phyloP scores from a whole-genome alignment of 1,140 invertebrate species.

The Lepidurus arcticus region DNA sequence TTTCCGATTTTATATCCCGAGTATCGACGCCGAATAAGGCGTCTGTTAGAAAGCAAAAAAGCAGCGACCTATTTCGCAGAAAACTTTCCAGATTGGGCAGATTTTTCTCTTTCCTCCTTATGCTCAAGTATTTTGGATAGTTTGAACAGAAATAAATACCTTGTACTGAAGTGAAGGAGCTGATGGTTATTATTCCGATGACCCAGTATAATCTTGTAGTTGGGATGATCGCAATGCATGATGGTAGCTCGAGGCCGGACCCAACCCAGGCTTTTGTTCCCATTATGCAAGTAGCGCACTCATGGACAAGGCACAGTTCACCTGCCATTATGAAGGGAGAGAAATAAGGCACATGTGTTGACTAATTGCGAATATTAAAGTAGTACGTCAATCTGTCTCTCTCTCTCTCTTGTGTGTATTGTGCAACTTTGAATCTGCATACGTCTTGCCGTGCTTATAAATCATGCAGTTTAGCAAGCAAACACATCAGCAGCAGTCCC shows the following conservation, averaged over 20 bases:
- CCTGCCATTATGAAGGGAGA: neutral
- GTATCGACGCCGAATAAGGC: neutral
- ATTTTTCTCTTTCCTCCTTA: neutral
- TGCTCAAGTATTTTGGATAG: neutral
- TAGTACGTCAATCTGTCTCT: neutral
- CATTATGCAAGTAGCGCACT: neutral
- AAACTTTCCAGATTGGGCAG: neutral
- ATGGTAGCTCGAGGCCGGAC: neutral
- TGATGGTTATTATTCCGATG: neutral
- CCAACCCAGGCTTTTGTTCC: neutral
- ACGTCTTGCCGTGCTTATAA: slow-evolving; percentile 9
- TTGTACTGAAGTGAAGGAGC: neutral
- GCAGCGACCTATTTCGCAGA: neutral
- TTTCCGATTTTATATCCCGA: neutral
- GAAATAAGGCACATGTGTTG: neutral
- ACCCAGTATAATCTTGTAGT: neutral
- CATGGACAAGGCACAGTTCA: slow-evolving; percentile 17
- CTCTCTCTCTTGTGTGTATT: neutral
- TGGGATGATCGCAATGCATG: neutral
- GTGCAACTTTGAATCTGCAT: neutral
- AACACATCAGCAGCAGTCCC: neutral
- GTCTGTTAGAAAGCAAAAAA: neutral
- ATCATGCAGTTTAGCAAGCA: slow-evolving; percentile 12
- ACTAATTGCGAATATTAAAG: slow-evolving; percentile 5
- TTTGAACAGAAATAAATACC: neutral